A percentile compares a stretch with the other conserved stretches of the same genome.
phyloP scores from a whole-genome alignment of 2,113 vertebrate genomes.

The Chrysochloris asiatica region DNA sequence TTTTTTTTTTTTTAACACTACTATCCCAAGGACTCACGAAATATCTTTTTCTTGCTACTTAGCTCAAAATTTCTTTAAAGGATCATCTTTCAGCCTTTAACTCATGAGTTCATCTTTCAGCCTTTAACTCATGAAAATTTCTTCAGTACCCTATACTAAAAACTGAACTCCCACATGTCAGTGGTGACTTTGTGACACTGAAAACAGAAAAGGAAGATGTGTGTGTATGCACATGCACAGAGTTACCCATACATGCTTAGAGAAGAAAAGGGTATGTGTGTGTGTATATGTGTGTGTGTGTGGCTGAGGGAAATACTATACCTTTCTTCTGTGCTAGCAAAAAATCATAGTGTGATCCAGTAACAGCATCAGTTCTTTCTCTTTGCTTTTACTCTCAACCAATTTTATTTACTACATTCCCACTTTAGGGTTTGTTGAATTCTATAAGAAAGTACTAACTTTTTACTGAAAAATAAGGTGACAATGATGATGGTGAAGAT shows the following conservation, averaged over 20 bases:
- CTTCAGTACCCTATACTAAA: slow-evolving; percentile 33
- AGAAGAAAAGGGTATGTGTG: slow-evolving; percentile 24
- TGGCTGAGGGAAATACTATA: too few relatives aligned
- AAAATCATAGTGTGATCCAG: slow-evolving; percentile 5
- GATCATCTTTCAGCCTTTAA: too few relatives aligned
- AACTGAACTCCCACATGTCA: slow-evolving; percentile 13
- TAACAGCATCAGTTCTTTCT: slow-evolving; percentile 19
- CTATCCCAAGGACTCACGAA: background rate
- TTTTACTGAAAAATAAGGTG: background rate
- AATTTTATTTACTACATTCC: slow-evolving; percentile 28
- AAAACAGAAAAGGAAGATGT: background rate
- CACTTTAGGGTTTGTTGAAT: slow-evolving; percentile 37
- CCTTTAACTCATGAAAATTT: background rate
- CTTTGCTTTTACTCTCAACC: slow-evolving; percentile 53
- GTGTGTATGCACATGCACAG: background rate
- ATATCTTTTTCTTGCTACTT: slow-evolving; percentile 37
- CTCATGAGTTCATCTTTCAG: slow-evolving; percentile 3
- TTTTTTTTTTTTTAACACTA: slow-evolving; percentile 11
- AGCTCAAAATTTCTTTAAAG: slow-evolving; percentile 50
- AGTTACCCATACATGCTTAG: slow-evolving; percentile 1
- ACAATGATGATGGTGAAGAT: background rate
- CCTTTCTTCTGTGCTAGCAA: slow-evolving; percentile 36
- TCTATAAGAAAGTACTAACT: background rate
- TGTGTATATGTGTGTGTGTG: too few relatives aligned
- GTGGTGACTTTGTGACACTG: slow-evolving; percentile 1